A percentile compares a stretch with the other conserved stretches of the same genome.
phyloP scores from a whole-genome alignment of 2,113 vertebrate species.

The Dromaius novaehollandiae region DNA sequence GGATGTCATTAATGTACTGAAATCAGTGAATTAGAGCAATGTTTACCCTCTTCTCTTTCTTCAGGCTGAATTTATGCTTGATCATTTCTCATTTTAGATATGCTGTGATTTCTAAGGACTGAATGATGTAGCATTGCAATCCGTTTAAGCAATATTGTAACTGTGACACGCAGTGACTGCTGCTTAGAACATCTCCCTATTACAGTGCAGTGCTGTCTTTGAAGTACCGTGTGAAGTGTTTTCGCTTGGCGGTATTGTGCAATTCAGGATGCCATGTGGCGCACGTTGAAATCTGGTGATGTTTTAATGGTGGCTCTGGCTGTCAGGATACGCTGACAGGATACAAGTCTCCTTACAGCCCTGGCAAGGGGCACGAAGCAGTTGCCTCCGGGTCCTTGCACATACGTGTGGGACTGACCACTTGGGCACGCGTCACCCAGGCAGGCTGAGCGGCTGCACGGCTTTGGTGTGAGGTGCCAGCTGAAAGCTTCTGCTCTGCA shows the following conservation, averaged over 20 bases:
- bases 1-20: neutral
- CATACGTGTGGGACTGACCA: no score
- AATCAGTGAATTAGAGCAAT: neutral
- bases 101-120: neutral
- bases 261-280: neutral
- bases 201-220: neutral
- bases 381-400: neutral
- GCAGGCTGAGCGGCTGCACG: neutral
- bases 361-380: accelerated
- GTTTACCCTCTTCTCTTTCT: neutral
- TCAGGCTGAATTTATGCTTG: neutral
- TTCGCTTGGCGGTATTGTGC: neutral
- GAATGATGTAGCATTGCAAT: neutral
- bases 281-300: neutral
- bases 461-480: neutral
- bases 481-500: neutral
- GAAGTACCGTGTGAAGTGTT: neutral
- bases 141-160: neutral
- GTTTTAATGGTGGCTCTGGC: neutral
- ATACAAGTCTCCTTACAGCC: accelerated
- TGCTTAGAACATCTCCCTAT: neutral
- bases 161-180: neutral
- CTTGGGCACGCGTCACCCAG: accelerated
- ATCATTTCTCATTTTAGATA: neutral
- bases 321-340: neutral